Evolutionary conservation across 2,797 vertebrate genomes (phyloP), one percentile per base, ranked within the genome.

Genomic region (Xyrichtys novacula): DNA sequence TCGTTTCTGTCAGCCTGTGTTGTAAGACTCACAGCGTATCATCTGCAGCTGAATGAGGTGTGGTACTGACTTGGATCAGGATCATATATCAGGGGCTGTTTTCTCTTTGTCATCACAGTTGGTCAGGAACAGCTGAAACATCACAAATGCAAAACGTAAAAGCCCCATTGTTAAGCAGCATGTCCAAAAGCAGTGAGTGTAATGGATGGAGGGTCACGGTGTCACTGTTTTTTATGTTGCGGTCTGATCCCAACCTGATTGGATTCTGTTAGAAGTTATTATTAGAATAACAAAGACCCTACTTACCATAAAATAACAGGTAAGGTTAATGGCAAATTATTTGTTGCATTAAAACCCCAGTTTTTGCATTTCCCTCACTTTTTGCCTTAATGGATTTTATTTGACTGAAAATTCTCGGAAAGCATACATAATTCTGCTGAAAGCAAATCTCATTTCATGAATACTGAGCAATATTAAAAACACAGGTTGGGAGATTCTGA

Each of bases 321-420:
- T 80, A 83, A 88, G 91, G 91, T 93, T 93, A 94, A 95, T 90
- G 87, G 90, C 82, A 82, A 93, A 90, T 87, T 71, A 85, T 92
- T 92, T 89, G 86, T 89, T 84, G 87, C 91, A 87, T 95, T 91
- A 93, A 90, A 93, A 86, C 89, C 89, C 80, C 85, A 91, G 76
- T 81, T 89, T 90, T 87, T 92, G 86, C 87, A 83, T 87, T 76
- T 89, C 80, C 71, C 81, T 85, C 72, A 67, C 55, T 76, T 88
- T 87, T 91, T 47, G 38, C 77, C 46, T 69, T 94, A 93, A 94
- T 94, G 93, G 92, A 91, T 92, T 93, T 90, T 78, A 89, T 92
- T 91, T 90, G 36, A 82, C 78, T 71, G 71, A 85, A 88, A 78
- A 79, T 86, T 85, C 70, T 79, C 82, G 74, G 85, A 91, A 89